Base-by-base conservation (phyloP, 2,113 vertebrate genomes). In the Trichomycterus rosablanca region DNA sequence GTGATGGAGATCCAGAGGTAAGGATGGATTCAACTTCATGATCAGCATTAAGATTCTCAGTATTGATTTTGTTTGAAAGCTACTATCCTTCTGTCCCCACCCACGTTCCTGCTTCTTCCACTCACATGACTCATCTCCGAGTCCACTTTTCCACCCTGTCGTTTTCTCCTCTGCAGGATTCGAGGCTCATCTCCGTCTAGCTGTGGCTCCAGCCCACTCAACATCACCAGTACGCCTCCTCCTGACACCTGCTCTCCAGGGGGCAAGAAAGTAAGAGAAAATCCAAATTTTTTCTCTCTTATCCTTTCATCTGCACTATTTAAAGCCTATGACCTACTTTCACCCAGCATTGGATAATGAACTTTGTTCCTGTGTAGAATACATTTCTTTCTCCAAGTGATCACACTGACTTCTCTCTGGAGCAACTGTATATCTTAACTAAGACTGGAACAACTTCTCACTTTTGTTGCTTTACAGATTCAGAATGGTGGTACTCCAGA, bases 1-100 rank as follows among this genome's bases (percentile, higher is more conserved):
- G 93, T 98, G 78, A 97, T 99, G 95, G 96, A 99, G 83, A 95
- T 96, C 72, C 96, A 99, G 81, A 94, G 94, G 96, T 94, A 67
- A 88, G 82, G 67, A 23, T n/a, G 30, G 18, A 43, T 22, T 4
- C 42, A 6, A 4, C 19, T 15, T 34, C 14, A 9, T n/a, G 4
- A n/a, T 9, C 44, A 22, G 14, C 28, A 5, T 66, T 9, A 28
- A 1, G 34, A 14, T 45, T 10, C 20, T 24, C 35, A 5, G 5
- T 15, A 3, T 10, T 68, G 1, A 7, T 32, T 52, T 22, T 1
- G 30, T 10, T 49, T n/a, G 11, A 2, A 19, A 20, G 15, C n/a
- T 50, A 20, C 20, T 26, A 7, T 5, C 14, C 34, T 14, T 2
- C 1, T n/a, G 12, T 24, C 22, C 2, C 11, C 24, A 30, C 26